These are phyloP conservation scores for Acanthosoma haemorrhoidale DNA, from an alignment of 2,888 invertebrate species.

Conservation along the genomic window DNA sequence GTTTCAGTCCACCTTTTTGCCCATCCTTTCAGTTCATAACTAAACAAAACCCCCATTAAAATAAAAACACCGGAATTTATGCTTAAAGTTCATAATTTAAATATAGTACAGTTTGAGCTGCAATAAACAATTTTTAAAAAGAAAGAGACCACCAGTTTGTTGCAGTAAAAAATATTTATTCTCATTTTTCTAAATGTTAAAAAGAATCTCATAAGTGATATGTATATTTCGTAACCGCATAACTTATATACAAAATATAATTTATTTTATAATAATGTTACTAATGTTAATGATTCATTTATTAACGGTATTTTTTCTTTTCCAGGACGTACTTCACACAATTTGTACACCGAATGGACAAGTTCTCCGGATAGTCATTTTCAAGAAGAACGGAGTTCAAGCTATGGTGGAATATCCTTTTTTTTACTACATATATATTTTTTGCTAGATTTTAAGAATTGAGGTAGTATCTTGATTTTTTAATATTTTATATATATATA, in stretches of 20 bases:
- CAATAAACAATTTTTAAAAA: too few relatives aligned
- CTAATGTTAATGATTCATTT: too few relatives aligned
- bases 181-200: too few relatives aligned
- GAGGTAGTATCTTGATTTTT: not conserved
- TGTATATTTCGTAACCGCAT: not conserved
- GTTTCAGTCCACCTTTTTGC: too few relatives aligned
- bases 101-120: too few relatives aligned
- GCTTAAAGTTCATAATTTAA: too few relatives aligned
- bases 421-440: conserved; percentile 33
- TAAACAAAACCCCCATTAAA: too few relatives aligned
- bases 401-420: conserved; percentile 99
- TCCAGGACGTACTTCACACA: conserved; percentile 96
- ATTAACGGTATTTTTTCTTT: conserved; percentile 53
- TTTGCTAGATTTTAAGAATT: not conserved
- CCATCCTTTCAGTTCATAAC: too few relatives aligned
- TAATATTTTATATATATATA: not conserved
- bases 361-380: conserved; percentile 95
- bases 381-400: conserved; percentile 97
- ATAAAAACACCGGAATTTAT: too few relatives aligned
- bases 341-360: conserved; percentile 93
- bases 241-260: not conserved
- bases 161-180: too few relatives aligned
- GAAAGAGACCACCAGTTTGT: too few relatives aligned
- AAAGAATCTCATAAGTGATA: too few relatives aligned
- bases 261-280: not conserved